Percentiles rank a stretch among this genome's conserved stretches.
Evolutionary conservation across 2,888 invertebrate species (phyloP).

Genomic region (Danaus chrysippus): DNA sequence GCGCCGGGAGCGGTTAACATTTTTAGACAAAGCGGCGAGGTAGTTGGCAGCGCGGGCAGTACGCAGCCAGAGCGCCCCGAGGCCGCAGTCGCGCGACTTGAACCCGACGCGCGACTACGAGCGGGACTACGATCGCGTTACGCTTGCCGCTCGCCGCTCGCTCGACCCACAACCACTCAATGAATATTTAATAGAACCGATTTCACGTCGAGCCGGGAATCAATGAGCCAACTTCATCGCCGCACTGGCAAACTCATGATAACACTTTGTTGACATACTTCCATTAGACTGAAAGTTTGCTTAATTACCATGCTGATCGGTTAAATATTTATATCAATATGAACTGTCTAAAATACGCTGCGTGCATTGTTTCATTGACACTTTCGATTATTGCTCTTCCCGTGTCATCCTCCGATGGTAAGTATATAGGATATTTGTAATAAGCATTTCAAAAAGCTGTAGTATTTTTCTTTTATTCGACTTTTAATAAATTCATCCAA

Average conservation of each 20-base stretch:
- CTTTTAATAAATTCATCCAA: too few species aligned
- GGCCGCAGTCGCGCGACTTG: constrained; percentile 46
- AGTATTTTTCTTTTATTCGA: too few species aligned
- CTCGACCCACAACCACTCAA: constrained; percentile 52
- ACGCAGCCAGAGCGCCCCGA: constrained; percentile 54
- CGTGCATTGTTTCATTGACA: constrained; percentile 52
- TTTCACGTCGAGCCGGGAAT: constrained; percentile 54
- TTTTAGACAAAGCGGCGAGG: constrained; percentile 45
- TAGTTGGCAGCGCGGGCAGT: constrained; percentile 43
- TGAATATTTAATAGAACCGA: constrained; percentile 71
- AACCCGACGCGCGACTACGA: constrained; percentile 41
- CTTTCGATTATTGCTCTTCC: constrained; percentile 53
- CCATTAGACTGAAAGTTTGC: constrained; percentile 55
- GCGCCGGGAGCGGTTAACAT: constrained; percentile 57
- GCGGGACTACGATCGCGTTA: constrained; percentile 33
- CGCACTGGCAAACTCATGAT: constrained; percentile 53
- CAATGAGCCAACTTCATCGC: constrained; percentile 61
- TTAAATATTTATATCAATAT: constrained; percentile 61
- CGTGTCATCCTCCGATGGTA: constrained; percentile 63
- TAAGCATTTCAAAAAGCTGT: too few species aligned
- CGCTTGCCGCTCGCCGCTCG: constrained; percentile 39
- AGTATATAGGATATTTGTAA: constrained; percentile 39
- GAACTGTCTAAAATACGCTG: constrained; percentile 54
- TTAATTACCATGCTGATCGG: constrained; percentile 58
- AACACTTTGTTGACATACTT: constrained; percentile 54